Base-by-base conservation (phyloP, 2,888 invertebrate species). In the Micropterix aruncella region DNA sequence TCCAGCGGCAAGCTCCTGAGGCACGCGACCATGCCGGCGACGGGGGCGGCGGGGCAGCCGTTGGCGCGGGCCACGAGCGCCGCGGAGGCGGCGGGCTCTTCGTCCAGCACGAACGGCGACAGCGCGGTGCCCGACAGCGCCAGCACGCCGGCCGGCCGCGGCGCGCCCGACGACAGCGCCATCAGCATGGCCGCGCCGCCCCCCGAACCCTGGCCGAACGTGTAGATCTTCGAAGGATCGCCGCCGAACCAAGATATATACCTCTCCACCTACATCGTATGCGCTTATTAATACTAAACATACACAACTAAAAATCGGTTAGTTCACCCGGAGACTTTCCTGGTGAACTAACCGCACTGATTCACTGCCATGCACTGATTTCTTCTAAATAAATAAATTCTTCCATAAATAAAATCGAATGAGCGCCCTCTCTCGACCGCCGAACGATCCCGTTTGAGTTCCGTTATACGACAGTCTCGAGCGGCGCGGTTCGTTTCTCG, bases 231-330 rank as follows among this genome's bases (percentile, higher is more conserved):
- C 16, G 75, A 71, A 1, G 81, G 78, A 60, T 88, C 79, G 2
- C 87, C 88, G 1, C 86, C 86, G 54, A 87, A 87, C 56, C 79
- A 81, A 46, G 75, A 70, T 27, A 87, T 83, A 55, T 87, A 83
- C 50, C 83, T 80, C 44, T 62, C 65, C 15, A 75, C 60, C 70
- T 70, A 42, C 27, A 27, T 7, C 5, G 12, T 12, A 27, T 27
- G 27, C n/a, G n/a, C n/a, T n/a, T n/a, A n/a, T n/a, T n/a, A n/a
- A n/a, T n/a, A n/a, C n/a, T n/a, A n/a, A n/a, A n/a, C n/a, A n/a
- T n/a, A n/a, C n/a, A n/a, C n/a, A n/a, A n/a, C n/a, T n/a, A n/a
- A n/a, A n/a, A n/a, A n/a, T n/a, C n/a, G n/a, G n/a, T n/a, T n/a
- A n/a, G n/a, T n/a, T n/a, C n/a, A n/a, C n/a, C n/a, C n/a, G n/a